These are phyloP conservation scores for Cisticola juncidis DNA, from an alignment of 2,113 vertebrate genomes.

Conservation along the genomic window DNA sequence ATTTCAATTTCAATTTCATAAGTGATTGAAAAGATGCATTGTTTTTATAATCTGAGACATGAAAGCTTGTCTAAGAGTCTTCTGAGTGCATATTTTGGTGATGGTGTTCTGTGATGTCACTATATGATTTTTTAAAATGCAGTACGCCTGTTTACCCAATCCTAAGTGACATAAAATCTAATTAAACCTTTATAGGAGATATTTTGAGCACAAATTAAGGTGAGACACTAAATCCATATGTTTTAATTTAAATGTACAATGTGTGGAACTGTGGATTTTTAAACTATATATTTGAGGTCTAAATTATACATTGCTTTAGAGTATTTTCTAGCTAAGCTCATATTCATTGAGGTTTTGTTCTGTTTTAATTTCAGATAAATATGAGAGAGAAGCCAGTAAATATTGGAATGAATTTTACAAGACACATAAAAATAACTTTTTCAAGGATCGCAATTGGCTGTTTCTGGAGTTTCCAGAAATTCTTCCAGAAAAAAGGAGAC, in stretches of 20 bases:
- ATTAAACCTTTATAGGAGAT: neutral
- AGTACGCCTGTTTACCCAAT: neutral
- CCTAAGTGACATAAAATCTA: neutral
- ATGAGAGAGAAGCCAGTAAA: conserved; percentile 82
- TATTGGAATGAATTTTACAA: conserved; percentile 93
- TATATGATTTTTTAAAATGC: neutral
- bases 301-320: neutral
- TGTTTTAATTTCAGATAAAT: conserved; percentile 78
- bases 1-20: no score
- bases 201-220: neutral
- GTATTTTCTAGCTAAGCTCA: neutral
- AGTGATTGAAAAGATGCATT: conserved; percentile 10
- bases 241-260: neutral
- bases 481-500: conserved; percentile 67
- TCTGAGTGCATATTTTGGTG: neutral
- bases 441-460: conserved; percentile 94
- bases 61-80: neutral
- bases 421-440: conserved; percentile 88
- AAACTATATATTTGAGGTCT: neutral
- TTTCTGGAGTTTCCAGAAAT: conserved; percentile 93
- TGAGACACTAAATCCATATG: neutral
- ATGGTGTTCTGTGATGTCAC: neutral
- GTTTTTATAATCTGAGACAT: neutral
- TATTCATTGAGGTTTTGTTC: neutral
- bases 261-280: neutral